Evolutionary conservation across 1,140 invertebrate species (phyloP).

Genomic region (Platorchestia sp.): DNA sequence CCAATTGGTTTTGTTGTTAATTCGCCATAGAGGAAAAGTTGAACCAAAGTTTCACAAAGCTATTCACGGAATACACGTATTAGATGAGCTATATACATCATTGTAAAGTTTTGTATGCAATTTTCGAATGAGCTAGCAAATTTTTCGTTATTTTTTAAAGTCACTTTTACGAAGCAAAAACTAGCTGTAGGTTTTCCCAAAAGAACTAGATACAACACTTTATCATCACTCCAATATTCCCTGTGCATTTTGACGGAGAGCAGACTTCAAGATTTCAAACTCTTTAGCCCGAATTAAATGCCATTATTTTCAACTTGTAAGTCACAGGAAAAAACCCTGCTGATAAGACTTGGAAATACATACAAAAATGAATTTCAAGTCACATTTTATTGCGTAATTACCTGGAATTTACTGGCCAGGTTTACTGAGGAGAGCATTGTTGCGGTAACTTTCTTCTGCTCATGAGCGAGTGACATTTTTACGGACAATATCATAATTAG

Average conservation of each 20-base stretch:
- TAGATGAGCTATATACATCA: not conserved
- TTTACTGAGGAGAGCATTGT: too few species aligned
- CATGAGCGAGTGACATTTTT: too few species aligned
- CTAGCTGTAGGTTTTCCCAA: too few species aligned
- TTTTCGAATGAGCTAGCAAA: not conserved
- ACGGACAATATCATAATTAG: too few species aligned
- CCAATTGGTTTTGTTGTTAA: not conserved
- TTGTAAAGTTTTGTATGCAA: not conserved
- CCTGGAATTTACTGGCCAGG: too few species aligned
- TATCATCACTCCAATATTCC: not conserved
- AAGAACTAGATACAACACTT: not conserved
- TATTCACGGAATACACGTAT: not conserved
- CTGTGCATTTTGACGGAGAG: not conserved
- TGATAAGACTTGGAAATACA: too few species aligned
- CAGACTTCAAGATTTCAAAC: not conserved
- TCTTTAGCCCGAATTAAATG: not conserved
- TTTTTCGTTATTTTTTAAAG: not conserved
- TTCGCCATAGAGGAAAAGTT: not conserved
- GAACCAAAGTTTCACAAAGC: not conserved
- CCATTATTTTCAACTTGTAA: too few species aligned
- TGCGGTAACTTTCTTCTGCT: too few species aligned
- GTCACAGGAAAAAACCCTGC: too few species aligned
- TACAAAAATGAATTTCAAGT: too few species aligned
- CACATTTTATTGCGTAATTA: too few species aligned
- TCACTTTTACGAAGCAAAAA: too few species aligned